These are phyloP conservation scores for Oikopleura vanhoeffeni DNA, from an alignment of 23 tunicate species.

Conservation along the genomic window DNA sequence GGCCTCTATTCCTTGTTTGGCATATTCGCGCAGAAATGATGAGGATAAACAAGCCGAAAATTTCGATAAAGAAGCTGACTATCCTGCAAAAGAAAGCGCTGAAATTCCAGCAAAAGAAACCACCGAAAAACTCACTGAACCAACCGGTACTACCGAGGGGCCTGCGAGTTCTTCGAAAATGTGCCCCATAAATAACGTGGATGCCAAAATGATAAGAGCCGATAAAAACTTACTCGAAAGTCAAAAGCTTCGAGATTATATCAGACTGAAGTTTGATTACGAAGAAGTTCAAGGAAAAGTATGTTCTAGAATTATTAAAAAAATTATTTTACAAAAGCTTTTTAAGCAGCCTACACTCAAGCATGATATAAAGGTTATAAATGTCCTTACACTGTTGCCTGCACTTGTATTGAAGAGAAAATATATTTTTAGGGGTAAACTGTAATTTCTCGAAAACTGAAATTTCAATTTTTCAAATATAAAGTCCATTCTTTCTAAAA, in stretches of 20 bases:
- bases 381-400: too few species aligned
- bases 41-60: background rate
- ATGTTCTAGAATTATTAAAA: background rate
- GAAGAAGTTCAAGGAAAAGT: constrained; percentile 5
- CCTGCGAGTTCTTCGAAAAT: background rate
- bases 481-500: background rate
- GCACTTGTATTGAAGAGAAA: too few species aligned
- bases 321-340: too few species aligned
- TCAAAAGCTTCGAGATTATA: background rate
- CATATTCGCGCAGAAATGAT: background rate
- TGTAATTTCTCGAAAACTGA: too few species aligned
- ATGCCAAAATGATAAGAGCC: background rate
- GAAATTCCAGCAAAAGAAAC: background rate
- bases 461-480: background rate
- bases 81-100: background rate
- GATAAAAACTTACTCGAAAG: background rate
- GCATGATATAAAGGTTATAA: too few species aligned
- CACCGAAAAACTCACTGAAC: background rate
- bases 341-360: too few species aligned
- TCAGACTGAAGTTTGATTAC: background rate
- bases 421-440: too few species aligned
- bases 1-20: background rate
- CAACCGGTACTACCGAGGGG: background rate
- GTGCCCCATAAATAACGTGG: background rate
- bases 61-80: background rate